These are phyloP conservation scores for Drosophila nigromelanica DNA, from an alignment of 1,140 invertebrate genomes.

Conservation along the genomic window DNA sequence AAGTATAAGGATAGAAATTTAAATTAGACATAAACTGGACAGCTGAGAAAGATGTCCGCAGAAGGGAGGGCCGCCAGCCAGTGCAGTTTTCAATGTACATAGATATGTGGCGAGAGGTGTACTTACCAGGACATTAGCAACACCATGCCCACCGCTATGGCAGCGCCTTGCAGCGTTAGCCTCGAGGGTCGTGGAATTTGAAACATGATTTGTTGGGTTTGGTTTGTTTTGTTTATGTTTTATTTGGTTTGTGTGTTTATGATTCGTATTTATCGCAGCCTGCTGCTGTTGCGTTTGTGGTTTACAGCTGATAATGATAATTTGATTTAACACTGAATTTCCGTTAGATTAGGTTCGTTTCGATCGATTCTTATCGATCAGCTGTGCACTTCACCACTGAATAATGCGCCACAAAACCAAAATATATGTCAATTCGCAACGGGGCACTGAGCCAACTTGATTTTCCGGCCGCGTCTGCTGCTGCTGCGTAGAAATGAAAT, in stretches of 20 bases:
- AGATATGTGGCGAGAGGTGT: background rate
- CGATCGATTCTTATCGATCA: constrained; percentile 28
- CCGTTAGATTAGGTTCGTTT: constrained; percentile 12
- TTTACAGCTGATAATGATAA: constrained; percentile 9
- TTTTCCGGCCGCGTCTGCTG: constrained; percentile 41
- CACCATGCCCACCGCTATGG: constrained; percentile 42
- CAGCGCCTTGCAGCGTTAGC: constrained; percentile 44
- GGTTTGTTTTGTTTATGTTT: background rate
- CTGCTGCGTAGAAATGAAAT: constrained; percentile 64
- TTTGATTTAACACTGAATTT: constrained; percentile 7
- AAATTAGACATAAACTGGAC: too few species aligned
- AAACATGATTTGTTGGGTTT: constrained; percentile 32
- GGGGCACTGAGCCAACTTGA: constrained; percentile 45
- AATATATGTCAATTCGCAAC: constrained; percentile 34
- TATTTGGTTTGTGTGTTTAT: background rate
- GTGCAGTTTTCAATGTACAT: background rate
- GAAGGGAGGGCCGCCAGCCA: too few species aligned
- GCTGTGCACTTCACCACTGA: constrained; percentile 42
- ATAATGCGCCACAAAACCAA: constrained; percentile 28
- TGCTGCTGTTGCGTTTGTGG: background rate
- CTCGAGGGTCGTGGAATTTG: constrained; percentile 58
- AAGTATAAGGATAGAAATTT: too few species aligned
- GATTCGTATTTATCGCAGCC: constrained; percentile 5
- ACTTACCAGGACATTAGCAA: constrained; percentile 68
- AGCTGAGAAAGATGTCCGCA: too few species aligned